A percentile compares a stretch with the other conserved stretches of the same genome.
Conservation (phyloP, 2,797 vertebrate genomes). For the Lindbergichthys nudifrons region DNA sequence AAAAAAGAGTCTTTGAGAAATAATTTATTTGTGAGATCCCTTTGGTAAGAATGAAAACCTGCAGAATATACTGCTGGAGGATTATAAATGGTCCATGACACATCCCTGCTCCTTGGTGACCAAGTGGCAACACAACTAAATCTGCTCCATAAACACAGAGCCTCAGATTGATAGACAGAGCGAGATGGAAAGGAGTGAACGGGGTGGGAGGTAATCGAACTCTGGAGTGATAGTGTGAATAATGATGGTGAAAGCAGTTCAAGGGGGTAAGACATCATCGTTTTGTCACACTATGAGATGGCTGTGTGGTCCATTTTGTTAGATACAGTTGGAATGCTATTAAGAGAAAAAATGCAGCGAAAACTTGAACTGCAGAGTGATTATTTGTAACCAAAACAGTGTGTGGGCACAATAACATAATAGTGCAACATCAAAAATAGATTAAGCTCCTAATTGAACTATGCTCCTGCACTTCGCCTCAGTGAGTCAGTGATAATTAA, state of each 20-base stretch:
- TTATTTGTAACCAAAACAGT: background rate
- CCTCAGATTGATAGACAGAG: slow-evolving; percentile 24
- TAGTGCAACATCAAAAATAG: slow-evolving; percentile 1
- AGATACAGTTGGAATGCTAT: slow-evolving; percentile 1
- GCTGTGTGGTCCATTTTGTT: slow-evolving; percentile 11
- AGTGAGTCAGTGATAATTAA: slow-evolving; percentile 11
- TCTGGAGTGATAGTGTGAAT: slow-evolving; percentile 27
- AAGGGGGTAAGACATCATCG: slow-evolving; percentile 20
- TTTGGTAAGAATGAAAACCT: background rate
- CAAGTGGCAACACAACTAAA: slow-evolving; percentile 22
- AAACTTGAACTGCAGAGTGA: slow-evolving; percentile 6
- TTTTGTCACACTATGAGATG: slow-evolving; percentile 11
- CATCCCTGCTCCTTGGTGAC: background rate
- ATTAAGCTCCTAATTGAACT: slow-evolving; percentile 3
- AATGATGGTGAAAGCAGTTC: slow-evolving; percentile 41
- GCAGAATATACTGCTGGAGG: background rate
- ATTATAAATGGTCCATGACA: background rate
- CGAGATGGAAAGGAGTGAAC: background rate
- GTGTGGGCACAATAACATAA: background rate
- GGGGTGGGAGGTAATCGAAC: slow-evolving; percentile 32
- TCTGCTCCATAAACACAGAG: slow-evolving; percentile 24
- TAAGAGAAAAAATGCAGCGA: slow-evolving; percentile 21
- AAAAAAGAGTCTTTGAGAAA: background rate
- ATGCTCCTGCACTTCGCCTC: slow-evolving; percentile 8
- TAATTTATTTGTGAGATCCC: background rate